Conservation (phyloP, 2,888 invertebrate genomes). For the Brassicogethes aeneus region DNA sequence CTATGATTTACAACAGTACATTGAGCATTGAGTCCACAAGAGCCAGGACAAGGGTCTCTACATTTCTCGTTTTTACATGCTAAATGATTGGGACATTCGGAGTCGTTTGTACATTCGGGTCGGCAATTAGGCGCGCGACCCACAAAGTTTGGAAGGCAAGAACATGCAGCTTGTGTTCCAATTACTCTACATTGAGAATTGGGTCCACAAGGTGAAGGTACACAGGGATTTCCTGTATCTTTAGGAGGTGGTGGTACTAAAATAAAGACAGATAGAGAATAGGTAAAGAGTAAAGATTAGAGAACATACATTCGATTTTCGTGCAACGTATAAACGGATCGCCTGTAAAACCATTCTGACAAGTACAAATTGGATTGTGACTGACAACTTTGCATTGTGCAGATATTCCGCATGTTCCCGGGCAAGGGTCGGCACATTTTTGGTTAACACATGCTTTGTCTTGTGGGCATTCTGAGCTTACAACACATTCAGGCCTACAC, state of each 20-base stretch:
- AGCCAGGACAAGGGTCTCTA: conserved; percentile 72
- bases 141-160: conserved; percentile 69
- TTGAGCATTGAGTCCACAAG: conserved; percentile 70
- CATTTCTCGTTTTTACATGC: conserved; percentile 77
- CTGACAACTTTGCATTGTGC: conserved; percentile 59
- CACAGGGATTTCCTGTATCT: conserved; percentile 56
- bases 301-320: conserved; percentile 30
- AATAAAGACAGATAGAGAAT: conserved; percentile 18
- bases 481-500: conserved; percentile 58
- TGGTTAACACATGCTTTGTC: conserved; percentile 53
- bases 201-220: conserved; percentile 75
- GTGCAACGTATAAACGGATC: conserved; percentile 53
- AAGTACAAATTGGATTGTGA: conserved; percentile 61
- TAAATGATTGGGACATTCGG: conserved; percentile 73
- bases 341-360: conserved; percentile 52
- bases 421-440: conserved; percentile 58
- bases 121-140: conserved; percentile 81
- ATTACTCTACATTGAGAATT: conserved; percentile 74
- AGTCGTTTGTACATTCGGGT: conserved; percentile 71
- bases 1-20: conserved; percentile 80
- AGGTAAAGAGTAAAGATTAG: conserved; percentile 9
- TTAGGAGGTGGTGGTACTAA: conserved; percentile 39
- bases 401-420: conserved; percentile 55
- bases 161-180: conserved; percentile 76
- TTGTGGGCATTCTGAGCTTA: conserved; percentile 57